Conservation (phyloP, 1,140 invertebrate species). For the Trissolcus basalis region DNA sequence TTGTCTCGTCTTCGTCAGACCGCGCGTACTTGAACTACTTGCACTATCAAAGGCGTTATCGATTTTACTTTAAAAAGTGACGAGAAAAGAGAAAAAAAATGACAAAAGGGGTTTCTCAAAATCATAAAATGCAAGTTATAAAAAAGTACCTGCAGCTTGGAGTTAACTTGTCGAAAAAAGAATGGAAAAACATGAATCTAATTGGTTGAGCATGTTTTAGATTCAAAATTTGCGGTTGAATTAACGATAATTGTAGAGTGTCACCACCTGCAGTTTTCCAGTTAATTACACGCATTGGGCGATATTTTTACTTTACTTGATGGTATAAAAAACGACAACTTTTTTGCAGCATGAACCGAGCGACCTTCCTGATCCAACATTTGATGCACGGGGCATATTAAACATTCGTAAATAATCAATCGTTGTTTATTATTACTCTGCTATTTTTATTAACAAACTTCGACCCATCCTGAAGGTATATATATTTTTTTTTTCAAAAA, state of each 20-base stretch:
- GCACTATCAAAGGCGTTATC: constrained; percentile 57
- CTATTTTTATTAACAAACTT: no score
- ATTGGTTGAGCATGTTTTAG: no score
- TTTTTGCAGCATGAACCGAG: constrained; percentile 25
- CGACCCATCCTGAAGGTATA: no score
- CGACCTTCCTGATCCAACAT: constrained; percentile 37
- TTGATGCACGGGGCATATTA: constrained; percentile 25
- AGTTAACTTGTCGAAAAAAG: no score
- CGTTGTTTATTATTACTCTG: constrained; percentile 13
- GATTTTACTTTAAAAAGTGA: constrained; percentile 38
- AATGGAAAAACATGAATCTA: no score
- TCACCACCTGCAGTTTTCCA: constrained; percentile 5
- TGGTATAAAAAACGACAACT: constrained; percentile 6
- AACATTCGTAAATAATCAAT: constrained; percentile 35
- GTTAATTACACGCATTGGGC: constrained; percentile 17
- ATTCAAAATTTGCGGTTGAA: no score
- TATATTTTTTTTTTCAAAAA: no score
- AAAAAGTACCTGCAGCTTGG: no score
- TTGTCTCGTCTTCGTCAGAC: constrained; percentile 57
- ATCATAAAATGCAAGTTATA: no score
- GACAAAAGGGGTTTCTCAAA: constrained; percentile 3
- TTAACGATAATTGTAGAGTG: no score
- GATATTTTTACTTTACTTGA: constrained; percentile 29
- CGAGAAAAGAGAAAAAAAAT: constrained; percentile 24
- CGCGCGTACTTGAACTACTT: constrained; percentile 60